These are phyloP conservation scores for Hydraecia micacea DNA, from an alignment of 2,888 invertebrate species.

Conservation along the genomic window DNA sequence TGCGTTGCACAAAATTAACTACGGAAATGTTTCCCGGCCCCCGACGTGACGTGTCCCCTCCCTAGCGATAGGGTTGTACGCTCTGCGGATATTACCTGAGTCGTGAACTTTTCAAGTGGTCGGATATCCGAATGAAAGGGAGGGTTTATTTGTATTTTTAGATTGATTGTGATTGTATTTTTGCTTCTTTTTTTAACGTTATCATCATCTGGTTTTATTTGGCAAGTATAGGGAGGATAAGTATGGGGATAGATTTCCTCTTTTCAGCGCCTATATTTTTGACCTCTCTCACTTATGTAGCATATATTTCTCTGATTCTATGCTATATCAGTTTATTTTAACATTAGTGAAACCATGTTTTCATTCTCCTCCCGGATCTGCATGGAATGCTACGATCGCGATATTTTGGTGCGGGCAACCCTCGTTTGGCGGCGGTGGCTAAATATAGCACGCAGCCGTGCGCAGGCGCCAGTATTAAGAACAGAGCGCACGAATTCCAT, in stretches of 20 bases:
- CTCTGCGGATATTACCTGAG: slow-evolving; percentile 29
- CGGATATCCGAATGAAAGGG: not conserved
- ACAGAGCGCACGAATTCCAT: slow-evolving; percentile 60
- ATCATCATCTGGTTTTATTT: slow-evolving; percentile 1
- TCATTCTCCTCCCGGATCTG: slow-evolving; percentile 33
- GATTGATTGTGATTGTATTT: not conserved
- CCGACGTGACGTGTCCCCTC: slow-evolving; percentile 44
- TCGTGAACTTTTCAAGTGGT: slow-evolving; percentile 12
- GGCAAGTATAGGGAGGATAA: too few relatives aligned
- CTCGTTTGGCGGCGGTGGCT: slow-evolving; percentile 52
- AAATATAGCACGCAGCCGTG: slow-evolving; percentile 63
- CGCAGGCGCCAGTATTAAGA: slow-evolving; percentile 59
- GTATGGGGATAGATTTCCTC: not conserved
- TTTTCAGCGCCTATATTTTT: not conserved
- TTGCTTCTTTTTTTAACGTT: not conserved
- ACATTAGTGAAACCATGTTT: slow-evolving; percentile 12
- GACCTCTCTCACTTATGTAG: not conserved
- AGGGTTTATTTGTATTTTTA: slow-evolving; percentile 25
- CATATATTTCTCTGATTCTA: not conserved
- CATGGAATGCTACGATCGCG: slow-evolving; percentile 49
- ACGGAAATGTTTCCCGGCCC: slow-evolving; percentile 64
- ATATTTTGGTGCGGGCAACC: slow-evolving; percentile 65
- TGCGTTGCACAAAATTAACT: slow-evolving; percentile 62
- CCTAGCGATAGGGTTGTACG: slow-evolving; percentile 52
- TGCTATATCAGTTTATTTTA: not conserved